These are phyloP conservation scores for Drosophila kanekoi DNA, from an alignment of 2,888 invertebrate species.

Conservation along the genomic window DNA sequence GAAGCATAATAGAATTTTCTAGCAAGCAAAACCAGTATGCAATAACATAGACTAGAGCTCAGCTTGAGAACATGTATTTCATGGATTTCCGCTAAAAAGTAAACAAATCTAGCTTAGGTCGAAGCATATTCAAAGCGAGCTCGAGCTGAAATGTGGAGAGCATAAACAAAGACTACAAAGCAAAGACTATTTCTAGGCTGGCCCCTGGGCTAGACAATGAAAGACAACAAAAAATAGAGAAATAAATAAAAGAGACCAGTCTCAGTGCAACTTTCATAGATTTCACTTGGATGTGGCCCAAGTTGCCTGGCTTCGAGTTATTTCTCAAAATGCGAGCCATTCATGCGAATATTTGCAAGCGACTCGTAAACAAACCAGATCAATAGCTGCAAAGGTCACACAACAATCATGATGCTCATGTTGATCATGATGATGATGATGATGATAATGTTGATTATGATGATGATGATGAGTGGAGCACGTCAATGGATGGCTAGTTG, in stretches of 20 bases:
- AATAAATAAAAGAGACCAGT: slow-evolving; percentile 15
- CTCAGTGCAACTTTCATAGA: slow-evolving; percentile 70
- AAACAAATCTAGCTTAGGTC: no score
- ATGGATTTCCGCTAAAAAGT: no score
- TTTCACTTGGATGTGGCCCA: slow-evolving; percentile 77
- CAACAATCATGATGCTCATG: slow-evolving; percentile 11
- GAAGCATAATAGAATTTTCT: background rate
- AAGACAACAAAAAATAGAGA: slow-evolving; percentile 1
- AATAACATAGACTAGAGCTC: no score
- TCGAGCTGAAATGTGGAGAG: slow-evolving; percentile 1
- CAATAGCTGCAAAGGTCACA: slow-evolving; percentile 70
- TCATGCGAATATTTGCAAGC: slow-evolving; percentile 48
- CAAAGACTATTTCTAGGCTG: slow-evolving; percentile 14
- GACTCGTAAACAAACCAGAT: slow-evolving; percentile 64
- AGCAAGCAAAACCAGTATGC: no score
- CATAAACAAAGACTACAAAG: slow-evolving; percentile 29
- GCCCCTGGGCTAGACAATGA: slow-evolving; percentile 12
- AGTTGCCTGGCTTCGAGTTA: slow-evolving; percentile 32
- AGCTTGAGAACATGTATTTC: no score
- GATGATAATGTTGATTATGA: slow-evolving; percentile 37
- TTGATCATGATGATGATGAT: slow-evolving; percentile 21
- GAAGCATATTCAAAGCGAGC: no score
- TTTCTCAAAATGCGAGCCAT: slow-evolving; percentile 48
- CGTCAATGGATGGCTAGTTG: slow-evolving; percentile 71
- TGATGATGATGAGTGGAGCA: slow-evolving; percentile 57